Evolutionary conservation across 2,797 vertebrate genomes (phyloP), one percentile per base, ranked within the genome.

Genomic region (Clarias laeviceps): DNA sequence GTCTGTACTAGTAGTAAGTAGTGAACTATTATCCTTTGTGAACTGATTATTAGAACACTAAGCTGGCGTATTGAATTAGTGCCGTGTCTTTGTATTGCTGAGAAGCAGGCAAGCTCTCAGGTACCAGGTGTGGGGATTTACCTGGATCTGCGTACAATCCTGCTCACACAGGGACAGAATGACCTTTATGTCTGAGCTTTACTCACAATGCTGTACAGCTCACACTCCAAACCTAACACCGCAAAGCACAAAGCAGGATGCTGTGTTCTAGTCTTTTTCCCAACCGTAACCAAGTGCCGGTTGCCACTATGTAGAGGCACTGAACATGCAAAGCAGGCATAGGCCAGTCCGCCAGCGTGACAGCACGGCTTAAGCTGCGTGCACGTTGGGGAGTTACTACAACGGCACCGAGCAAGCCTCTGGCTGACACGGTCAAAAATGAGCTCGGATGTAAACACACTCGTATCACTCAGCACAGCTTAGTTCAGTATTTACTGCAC

Each of bases 51-150:
- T 45, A 50, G 64, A 72, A 72, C 56, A 68, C 45, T 34, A 64
- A 65, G 74, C 73, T 59, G 50, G 29, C 37, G 70, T 37, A 70
- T 40, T 40, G 87, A 91, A 84, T 74, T 81, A 91, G 91, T 90
- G 89, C 86, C 81, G 85, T 87, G 85, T 86, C 54, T 83, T 79
- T 73, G 81, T 91, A 90, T 89, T 90, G 90, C 88, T 89, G 87
- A 93, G 92, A 92, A 92, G 91, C 94, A 93, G 90, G 90, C 50
- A 92, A 94, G 93, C 91, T 94, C 91, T 92, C 93, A 94, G 94
- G 94, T 95, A 93, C 93, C 94, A 95, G 94, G 94, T 94, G 94
- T 94, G 94, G 91, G 92, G 92, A 92, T 92, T 94, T 94, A 94
- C 91, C 93, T 94, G 93, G 93, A 95, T 95, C 93, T 94, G 93